phyloP scores from a whole-genome alignment of 2,888 invertebrate genomes.

The Fragum whitleyi region DNA sequence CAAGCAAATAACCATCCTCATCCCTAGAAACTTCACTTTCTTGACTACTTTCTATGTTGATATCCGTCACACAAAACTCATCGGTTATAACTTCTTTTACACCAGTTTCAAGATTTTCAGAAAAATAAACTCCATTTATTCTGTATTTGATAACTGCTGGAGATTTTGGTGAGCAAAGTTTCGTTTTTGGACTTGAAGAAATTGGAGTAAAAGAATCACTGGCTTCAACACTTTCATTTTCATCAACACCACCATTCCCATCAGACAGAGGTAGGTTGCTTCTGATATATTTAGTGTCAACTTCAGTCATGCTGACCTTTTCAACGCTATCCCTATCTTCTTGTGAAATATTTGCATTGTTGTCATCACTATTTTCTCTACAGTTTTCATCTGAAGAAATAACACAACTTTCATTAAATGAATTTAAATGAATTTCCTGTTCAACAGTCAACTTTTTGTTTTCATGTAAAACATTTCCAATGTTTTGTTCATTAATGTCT shows the following conservation, averaged over 20 bases:
- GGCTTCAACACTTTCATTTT: not conserved
- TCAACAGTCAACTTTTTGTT: too few relatives aligned
- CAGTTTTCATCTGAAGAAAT: too few relatives aligned
- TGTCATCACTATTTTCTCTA: too few relatives aligned
- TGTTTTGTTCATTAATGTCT: too few relatives aligned
- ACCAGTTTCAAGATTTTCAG: conserved; percentile 55
- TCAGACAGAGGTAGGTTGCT: too few relatives aligned
- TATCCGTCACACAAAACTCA: conserved; percentile 5
- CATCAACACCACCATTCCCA: not conserved
- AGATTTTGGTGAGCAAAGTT: not conserved
- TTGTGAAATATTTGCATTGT: too few relatives aligned
- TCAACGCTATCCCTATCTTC: too few relatives aligned
- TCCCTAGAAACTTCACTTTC: not conserved
- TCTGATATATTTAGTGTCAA: too few relatives aligned
- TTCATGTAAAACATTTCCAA: too few relatives aligned
- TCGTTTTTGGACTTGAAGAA: not conserved
- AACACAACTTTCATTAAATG: too few relatives aligned
- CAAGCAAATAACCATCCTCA: not conserved
- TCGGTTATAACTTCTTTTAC: conserved; percentile 47
- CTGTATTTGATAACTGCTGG: conserved; percentile 33
- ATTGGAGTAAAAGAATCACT: not conserved
- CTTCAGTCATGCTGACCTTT: too few relatives aligned
- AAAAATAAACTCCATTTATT: conserved; percentile 48
- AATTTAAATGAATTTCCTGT: too few relatives aligned
- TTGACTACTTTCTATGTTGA: not conserved